These are phyloP conservation scores for Aromia moschata DNA, from an alignment of 2,888 invertebrate species.

Conservation along the genomic window DNA sequence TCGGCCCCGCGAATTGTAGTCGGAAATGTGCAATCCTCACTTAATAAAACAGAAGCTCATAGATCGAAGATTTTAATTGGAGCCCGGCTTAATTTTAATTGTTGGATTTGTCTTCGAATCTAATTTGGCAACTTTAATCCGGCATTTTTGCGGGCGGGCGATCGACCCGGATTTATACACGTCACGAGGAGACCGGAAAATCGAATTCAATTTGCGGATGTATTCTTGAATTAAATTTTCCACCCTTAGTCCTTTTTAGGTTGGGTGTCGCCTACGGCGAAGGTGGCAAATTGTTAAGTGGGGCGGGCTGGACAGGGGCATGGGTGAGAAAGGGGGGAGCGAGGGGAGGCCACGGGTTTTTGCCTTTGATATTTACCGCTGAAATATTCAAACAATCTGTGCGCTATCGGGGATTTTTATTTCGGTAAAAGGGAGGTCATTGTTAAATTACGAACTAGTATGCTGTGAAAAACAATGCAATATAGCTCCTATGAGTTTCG, in stretches of 20 bases:
- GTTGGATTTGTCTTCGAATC: conserved; percentile 12
- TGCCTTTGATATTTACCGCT: too few species aligned
- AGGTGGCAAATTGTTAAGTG: not conserved
- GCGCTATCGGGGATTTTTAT: too few species aligned
- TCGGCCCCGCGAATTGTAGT: too few species aligned
- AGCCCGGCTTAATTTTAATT: conserved; percentile 15
- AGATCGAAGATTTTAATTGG: conserved; percentile 16
- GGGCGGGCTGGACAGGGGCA: not conserved
- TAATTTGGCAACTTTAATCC: conserved; percentile 14
- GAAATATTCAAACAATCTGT: too few species aligned
- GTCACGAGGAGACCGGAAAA: conserved; percentile 9
- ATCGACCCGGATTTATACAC: conserved; percentile 3
- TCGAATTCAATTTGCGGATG: conserved; percentile 16
- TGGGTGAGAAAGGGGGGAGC: too few species aligned
- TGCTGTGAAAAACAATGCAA: too few species aligned
- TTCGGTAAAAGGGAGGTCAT: too few species aligned
- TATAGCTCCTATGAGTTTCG: too few species aligned
- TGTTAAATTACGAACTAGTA: too few species aligned
- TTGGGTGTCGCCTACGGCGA: not conserved
- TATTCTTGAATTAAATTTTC: conserved; percentile 15
- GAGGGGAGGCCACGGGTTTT: too few species aligned
- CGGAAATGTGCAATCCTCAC: not conserved
- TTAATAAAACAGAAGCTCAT: conserved; percentile 1
- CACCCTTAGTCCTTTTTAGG: not conserved
- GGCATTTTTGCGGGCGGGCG: conserved; percentile 14